These are phyloP conservation scores for Apostichopus californicus DNA, from an alignment of 35 echinoderm and acorn worm genomes.

Conservation along the genomic window DNA sequence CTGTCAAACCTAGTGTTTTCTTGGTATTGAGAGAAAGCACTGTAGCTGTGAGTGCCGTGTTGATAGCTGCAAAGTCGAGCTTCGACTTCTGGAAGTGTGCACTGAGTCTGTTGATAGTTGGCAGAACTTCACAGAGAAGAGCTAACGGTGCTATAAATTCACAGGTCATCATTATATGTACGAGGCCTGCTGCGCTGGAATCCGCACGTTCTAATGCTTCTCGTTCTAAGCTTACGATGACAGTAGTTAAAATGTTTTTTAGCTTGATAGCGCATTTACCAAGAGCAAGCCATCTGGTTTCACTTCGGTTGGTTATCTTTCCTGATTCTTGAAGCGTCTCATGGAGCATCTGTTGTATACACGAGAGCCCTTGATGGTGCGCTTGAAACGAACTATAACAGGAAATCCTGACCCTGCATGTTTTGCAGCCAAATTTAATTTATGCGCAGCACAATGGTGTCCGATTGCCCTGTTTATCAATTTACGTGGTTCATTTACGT, in stretches of 20 bases:
- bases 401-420: constrained; percentile 40
- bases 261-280: constrained; percentile 25
- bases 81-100: neutral
- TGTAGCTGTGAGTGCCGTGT: neutral
- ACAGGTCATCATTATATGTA: neutral
- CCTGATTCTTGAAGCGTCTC: constrained; percentile 11
- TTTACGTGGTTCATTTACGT: neutral
- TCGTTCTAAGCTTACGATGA: constrained; percentile 26
- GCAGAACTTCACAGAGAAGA: constrained; percentile 4
- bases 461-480: constrained; percentile 17
- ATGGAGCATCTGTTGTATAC: constrained; percentile 33
- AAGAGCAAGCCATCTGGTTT: constrained; percentile 45
- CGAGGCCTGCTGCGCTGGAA: neutral
- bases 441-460: constrained; percentile 54
- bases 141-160: neutral
- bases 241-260: constrained; percentile 21
- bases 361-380: constrained; percentile 1
- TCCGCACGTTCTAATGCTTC: constrained; percentile 19
- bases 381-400: constrained; percentile 48
- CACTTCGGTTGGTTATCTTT: neutral
- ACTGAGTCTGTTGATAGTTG: constrained; percentile 44
- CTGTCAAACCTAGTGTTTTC: neutral
- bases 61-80: neutral
- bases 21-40: neutral
- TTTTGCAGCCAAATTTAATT: constrained; percentile 28